Evolutionary conservation across 1,140 invertebrate species (phyloP).

Genomic region (Bombyx mandarina): DNA sequence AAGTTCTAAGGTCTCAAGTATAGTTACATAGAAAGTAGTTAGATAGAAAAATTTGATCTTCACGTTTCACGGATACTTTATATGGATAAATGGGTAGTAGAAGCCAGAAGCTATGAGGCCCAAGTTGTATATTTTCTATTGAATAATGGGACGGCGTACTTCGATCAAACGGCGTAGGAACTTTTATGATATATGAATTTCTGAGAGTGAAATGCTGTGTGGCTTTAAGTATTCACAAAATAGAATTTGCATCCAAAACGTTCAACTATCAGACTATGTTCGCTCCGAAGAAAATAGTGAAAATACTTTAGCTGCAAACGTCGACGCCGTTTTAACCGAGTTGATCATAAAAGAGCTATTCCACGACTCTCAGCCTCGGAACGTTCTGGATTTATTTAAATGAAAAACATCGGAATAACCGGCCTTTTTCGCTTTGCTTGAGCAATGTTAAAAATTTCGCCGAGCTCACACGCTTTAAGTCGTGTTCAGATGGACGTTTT

Average conservation of each 20-base stretch:
- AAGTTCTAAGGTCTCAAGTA: too few relatives aligned
- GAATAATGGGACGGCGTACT: too few relatives aligned
- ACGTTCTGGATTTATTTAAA: constrained; percentile 3
- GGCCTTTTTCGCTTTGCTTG: constrained; percentile 3
- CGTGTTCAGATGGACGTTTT: not conserved
- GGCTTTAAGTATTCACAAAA: not conserved
- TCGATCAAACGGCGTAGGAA: too few relatives aligned
- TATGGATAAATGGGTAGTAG: too few relatives aligned
- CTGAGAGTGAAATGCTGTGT: not conserved
- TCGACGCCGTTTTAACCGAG: not conserved
- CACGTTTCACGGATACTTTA: too few relatives aligned
- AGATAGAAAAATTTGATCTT: too few relatives aligned
- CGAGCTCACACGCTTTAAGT: not conserved
- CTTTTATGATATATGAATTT: not conserved
- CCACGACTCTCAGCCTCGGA: not conserved
- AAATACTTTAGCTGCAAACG: constrained; percentile 1
- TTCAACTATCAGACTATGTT: constrained; percentile 3
- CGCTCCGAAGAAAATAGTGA: not conserved
- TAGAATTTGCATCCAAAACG: not conserved
- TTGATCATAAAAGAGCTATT: constrained; percentile 4
- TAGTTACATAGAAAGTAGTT: too few relatives aligned
- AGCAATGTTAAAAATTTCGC: constrained; percentile 2
- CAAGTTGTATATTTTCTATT: too few relatives aligned
- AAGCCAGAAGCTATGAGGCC: too few relatives aligned
- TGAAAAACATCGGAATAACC: constrained; percentile 3